Base-by-base conservation (phyloP, 2,113 vertebrate species). In the Osmerus eperlanus region DNA sequence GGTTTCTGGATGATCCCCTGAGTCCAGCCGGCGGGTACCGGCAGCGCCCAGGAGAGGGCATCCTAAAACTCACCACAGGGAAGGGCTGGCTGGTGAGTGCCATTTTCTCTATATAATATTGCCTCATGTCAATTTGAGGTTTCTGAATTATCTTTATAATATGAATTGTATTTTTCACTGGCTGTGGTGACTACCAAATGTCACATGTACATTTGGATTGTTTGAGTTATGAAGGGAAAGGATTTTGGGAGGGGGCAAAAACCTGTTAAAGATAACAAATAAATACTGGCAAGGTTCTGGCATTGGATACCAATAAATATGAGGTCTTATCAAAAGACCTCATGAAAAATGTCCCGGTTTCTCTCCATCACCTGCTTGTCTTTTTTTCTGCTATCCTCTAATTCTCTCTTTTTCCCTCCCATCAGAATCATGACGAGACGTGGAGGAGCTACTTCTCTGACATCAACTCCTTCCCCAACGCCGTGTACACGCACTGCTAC, bases 391-490 rank as follows among this genome's bases (percentile, higher is more conserved):
- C 15, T 18, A 32, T 66, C 83, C 65, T 21, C 15, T 47, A 41
- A 9, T 9, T 77, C 58, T 64, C 82, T 21, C 6, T 61, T 1
- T 47, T 15, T 25, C 41, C n/a, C 59, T 70, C 77, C 62, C 79
- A 64, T 69, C 85, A 99, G 97, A 98, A 95, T 89, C 96, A 98
- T 65, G 96, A 99, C 52, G 97, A 99, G 86, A 99, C 96, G 16
- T 98, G 97, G 97, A 94, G 96, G 91, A 98, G 96, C 91, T 99
- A 99, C 87, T 99, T 99, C 89, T 98, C 97, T 3, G 96, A 98
- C 80, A 95, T 98, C 90, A 92, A 93, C 90, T 96, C 91, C 88
- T 99, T 98, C 91, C 96, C 97, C 61, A 99, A 98, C 32, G 97
- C 97, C 19, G 96, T 99, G 91, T 99, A 99, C 89, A 98, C 97